These are phyloP conservation scores for Semnornis frantzii DNA, from an alignment of 2,113 vertebrate genomes.

Conservation along the genomic window DNA sequence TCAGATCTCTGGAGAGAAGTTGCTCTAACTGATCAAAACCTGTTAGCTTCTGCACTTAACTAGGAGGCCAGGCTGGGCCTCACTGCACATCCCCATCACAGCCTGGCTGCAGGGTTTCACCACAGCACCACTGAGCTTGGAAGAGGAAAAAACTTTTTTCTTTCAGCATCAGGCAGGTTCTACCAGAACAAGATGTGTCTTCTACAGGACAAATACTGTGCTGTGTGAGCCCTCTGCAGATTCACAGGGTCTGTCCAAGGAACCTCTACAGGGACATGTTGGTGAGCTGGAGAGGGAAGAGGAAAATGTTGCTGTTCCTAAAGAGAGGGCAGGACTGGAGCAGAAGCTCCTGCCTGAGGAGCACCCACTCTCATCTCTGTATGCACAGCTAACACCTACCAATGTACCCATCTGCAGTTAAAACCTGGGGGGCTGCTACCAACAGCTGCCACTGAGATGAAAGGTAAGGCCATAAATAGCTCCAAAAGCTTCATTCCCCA, in stretches of 20 bases:
- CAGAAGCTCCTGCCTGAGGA: neutral
- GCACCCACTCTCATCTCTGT: neutral
- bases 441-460: neutral
- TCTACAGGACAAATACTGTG: neutral
- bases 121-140: neutral
- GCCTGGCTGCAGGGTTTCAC: neutral
- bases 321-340: neutral
- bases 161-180: neutral
- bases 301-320: neutral
- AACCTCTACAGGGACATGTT: neutral
- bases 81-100: neutral
- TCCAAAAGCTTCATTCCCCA: neutral
- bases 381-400: neutral
- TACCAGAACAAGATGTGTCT: too few species aligned
- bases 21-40: neutral
- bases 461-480: neutral
- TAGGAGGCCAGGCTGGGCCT: neutral
- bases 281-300: neutral
- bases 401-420: neutral
- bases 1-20: neutral
- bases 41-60: neutral
- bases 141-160: neutral
- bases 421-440: neutral
- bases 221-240: neutral
- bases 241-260: neutral